A percentile compares a stretch with the other conserved stretches of the same genome.
Evolutionary conservation across 1,140 invertebrate species (phyloP).

Genomic region (Drosophila sp.): DNA sequence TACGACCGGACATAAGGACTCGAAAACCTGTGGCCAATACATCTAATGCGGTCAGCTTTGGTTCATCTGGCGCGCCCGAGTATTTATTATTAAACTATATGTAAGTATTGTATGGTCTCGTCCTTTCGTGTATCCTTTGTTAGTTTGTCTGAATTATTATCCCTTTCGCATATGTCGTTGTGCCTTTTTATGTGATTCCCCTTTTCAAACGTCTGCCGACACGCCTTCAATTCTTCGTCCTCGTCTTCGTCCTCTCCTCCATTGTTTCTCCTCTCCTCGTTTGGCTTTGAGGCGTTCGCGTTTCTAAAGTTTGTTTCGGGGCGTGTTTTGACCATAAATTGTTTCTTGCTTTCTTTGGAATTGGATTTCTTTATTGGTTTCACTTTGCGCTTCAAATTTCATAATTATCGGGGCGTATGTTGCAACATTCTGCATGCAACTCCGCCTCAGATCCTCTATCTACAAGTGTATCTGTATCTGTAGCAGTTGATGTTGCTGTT

Average conservation of each 20-base stretch:
- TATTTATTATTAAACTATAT: constrained; percentile 41
- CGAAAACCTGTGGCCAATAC: constrained; percentile 26
- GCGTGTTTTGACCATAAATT: constrained; percentile 46
- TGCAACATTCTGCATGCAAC: constrained; percentile 44
- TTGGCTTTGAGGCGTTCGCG: constrained; percentile 30
- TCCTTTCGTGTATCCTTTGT: constrained; percentile 21
- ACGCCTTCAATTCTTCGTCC: constrained; percentile 28
- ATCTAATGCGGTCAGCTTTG: constrained; percentile 42
- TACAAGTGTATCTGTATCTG: constrained; percentile 7
- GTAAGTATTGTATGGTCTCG: constrained; percentile 13
- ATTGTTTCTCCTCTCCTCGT: constrained; percentile 13
- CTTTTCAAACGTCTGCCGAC: constrained; percentile 30
- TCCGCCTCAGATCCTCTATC: not conserved
- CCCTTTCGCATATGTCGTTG: constrained; percentile 55
- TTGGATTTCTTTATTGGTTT: constrained; percentile 47
- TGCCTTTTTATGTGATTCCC: constrained; percentile 26
- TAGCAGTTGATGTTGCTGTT: constrained; percentile 5
- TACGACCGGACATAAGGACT: constrained; percentile 10
- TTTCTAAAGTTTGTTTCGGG: constrained; percentile 41
- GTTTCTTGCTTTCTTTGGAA: constrained; percentile 50
- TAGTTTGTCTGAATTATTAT: constrained; percentile 41
- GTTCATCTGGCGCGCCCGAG: constrained; percentile 38
- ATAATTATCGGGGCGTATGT: constrained; percentile 53
- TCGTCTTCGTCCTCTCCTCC: too few species aligned
- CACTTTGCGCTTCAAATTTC: constrained; percentile 47